A percentile compares a stretch with the other conserved stretches of the same genome.
These are phyloP conservation scores for Pollenia griseotomentosa DNA, from an alignment of 2,888 invertebrate species.

Conservation along the genomic window DNA sequence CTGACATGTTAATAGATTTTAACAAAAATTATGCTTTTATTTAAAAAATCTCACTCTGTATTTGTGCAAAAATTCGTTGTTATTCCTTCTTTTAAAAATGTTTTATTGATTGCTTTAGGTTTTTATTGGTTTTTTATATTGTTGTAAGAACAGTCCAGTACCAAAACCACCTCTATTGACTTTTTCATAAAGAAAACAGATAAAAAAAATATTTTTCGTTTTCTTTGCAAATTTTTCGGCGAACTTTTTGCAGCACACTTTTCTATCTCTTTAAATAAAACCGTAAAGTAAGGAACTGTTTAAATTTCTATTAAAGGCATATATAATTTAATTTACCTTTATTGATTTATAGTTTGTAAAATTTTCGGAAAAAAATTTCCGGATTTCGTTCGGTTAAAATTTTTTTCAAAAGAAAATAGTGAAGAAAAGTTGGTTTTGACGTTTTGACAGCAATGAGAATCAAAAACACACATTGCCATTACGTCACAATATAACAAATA, in stretches of 20 bases:
- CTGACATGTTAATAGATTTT: constrained; percentile 77
- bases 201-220: constrained; percentile 37
- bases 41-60: constrained; percentile 67
- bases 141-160: constrained; percentile 69
- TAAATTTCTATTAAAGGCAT: not conserved
- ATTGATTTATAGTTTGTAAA: constrained; percentile 41
- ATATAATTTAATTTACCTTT: constrained; percentile 57
- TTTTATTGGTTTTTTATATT: constrained; percentile 66
- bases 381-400: constrained; percentile 51
- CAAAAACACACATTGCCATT: constrained; percentile 55
- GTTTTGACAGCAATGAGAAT: constrained; percentile 35
- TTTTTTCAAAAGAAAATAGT: constrained; percentile 68
- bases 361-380: constrained; percentile 51
- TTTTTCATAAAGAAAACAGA: constrained; percentile 55
- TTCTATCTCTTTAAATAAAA: not conserved
- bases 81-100: constrained; percentile 27
- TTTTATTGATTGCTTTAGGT: constrained; percentile 43
- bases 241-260: constrained; percentile 25
- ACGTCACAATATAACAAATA: constrained; percentile 38
- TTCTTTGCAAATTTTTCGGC: constrained; percentile 25
- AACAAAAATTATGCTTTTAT: constrained; percentile 27
- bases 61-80: constrained; percentile 63
- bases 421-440: constrained; percentile 46
- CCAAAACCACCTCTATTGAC: constrained; percentile 68
- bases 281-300: not conserved